Conservation (phyloP, 2,888 invertebrate genomes). For the Muscina levida region DNA sequence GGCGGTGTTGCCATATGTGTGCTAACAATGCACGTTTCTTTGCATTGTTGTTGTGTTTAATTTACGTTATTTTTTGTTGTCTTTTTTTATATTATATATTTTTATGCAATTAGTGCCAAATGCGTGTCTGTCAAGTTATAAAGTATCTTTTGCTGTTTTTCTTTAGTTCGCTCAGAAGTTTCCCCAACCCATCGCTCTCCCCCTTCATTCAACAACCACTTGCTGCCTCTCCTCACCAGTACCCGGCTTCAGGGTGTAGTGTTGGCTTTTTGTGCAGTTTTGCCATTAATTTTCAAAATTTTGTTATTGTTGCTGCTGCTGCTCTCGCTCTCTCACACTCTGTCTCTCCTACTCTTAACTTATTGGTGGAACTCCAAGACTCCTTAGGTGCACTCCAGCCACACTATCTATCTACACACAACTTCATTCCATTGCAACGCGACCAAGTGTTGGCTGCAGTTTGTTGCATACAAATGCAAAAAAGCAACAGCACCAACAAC, state of each 20-base stretch:
- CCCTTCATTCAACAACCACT: constrained; percentile 18
- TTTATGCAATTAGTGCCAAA: constrained; percentile 75
- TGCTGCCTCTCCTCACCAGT: not conserved
- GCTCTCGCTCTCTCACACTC: not conserved
- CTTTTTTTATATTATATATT: constrained; percentile 64
- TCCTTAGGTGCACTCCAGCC: not conserved
- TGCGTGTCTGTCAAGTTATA: constrained; percentile 77
- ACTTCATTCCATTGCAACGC: not conserved
- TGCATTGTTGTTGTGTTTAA: constrained; percentile 46
- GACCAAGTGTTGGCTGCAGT: constrained; percentile 34
- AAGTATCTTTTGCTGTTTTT: constrained; percentile 66
- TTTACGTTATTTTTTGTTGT: constrained; percentile 51
- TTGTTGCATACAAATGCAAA: constrained; percentile 59
- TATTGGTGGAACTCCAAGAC: constrained; percentile 25
- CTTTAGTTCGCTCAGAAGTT: constrained; percentile 6
- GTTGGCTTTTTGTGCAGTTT: not conserved
- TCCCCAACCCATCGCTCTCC: constrained; percentile 7
- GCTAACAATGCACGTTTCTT: constrained; percentile 64
- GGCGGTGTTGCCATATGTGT: constrained; percentile 30
- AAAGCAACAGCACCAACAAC: constrained; percentile 36
- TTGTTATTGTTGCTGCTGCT: constrained; percentile 9
- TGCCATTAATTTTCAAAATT: constrained; percentile 17
- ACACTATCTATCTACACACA: not conserved
- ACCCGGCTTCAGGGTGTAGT: too few species aligned
- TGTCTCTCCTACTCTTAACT: too few species aligned